phyloP scores from a whole-genome alignment of 2,888 invertebrate species.

The Pandemis heparana region DNA sequence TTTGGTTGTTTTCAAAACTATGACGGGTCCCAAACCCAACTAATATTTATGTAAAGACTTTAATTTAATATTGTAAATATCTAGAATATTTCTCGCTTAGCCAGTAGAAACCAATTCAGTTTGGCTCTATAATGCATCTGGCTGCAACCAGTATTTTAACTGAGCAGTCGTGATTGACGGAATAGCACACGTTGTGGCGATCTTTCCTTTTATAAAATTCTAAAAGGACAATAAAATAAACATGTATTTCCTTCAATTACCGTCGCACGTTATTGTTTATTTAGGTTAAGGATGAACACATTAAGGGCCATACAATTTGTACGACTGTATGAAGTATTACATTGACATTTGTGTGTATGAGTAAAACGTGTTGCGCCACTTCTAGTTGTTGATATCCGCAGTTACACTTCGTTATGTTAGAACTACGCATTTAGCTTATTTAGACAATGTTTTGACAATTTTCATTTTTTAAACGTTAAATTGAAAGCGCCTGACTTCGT shows the following conservation, averaged over 20 bases:
- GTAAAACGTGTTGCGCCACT: constrained; percentile 19
- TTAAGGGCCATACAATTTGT: constrained; percentile 25
- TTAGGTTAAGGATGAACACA: constrained; percentile 37
- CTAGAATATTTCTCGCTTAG: too few species aligned
- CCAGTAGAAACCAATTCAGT: background rate
- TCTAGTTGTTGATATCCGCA: background rate
- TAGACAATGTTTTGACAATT: background rate
- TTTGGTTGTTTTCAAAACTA: too few species aligned
- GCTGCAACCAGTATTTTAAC: background rate
- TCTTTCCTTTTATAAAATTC: background rate
- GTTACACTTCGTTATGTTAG: background rate
- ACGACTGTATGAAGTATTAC: background rate
- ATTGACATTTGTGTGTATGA: constrained; percentile 1
- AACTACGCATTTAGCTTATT: constrained; percentile 8
- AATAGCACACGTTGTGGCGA: background rate
- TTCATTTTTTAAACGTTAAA: background rate
- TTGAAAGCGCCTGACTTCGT: background rate
- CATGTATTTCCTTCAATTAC: constrained; percentile 18
- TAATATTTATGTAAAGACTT: too few species aligned
- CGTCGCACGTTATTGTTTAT: constrained; percentile 30
- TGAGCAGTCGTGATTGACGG: background rate
- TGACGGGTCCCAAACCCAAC: too few species aligned
- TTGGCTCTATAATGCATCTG: background rate
- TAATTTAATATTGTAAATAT: too few species aligned
- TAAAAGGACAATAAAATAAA: constrained; percentile 15